Conservation (phyloP, 1,140 invertebrate species). For the Hormaphis cornu region DNA sequence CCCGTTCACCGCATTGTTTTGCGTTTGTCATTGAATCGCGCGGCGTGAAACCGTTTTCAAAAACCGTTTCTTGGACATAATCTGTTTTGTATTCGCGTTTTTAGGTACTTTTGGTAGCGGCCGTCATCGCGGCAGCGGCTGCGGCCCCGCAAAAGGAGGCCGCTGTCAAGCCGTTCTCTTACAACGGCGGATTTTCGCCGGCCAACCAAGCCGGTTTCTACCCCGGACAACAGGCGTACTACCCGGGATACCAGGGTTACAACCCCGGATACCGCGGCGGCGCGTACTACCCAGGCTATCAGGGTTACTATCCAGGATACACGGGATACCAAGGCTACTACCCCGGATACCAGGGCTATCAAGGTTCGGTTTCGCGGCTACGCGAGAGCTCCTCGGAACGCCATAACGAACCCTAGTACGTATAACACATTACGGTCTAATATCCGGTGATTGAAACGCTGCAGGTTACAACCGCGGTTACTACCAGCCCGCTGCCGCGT, state of each 20-base stretch:
- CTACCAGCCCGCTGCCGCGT: neutral
- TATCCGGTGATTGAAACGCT: neutral
- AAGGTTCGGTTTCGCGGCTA: too few species aligned
- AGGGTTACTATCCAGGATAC: slow-evolving; percentile 4
- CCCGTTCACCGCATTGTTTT: too few species aligned
- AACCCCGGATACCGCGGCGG: neutral
- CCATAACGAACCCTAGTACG: neutral
- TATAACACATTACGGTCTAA: too few species aligned
- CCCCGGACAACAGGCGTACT: neutral
- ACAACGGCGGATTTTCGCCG: neutral
- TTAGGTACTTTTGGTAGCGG: slow-evolving; percentile 3
- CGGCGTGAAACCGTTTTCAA: too few species aligned
- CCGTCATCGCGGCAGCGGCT: neutral
- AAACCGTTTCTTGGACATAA: too few species aligned
- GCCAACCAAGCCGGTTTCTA: neutral
- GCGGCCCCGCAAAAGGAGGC: neutral
- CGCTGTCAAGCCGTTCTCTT: neutral
- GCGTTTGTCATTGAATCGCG: too few species aligned
- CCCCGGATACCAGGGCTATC: neutral
- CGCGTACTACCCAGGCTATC: neutral
- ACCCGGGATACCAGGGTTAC: neutral
- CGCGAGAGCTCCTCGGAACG: neutral
- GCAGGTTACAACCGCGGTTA: slow-evolving; percentile 11
- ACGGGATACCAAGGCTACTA: neutral
- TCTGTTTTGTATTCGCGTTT: neutral